These are phyloP conservation scores for Eumeta japonica DNA, from an alignment of 1,140 invertebrate species.

Conservation along the genomic window DNA sequence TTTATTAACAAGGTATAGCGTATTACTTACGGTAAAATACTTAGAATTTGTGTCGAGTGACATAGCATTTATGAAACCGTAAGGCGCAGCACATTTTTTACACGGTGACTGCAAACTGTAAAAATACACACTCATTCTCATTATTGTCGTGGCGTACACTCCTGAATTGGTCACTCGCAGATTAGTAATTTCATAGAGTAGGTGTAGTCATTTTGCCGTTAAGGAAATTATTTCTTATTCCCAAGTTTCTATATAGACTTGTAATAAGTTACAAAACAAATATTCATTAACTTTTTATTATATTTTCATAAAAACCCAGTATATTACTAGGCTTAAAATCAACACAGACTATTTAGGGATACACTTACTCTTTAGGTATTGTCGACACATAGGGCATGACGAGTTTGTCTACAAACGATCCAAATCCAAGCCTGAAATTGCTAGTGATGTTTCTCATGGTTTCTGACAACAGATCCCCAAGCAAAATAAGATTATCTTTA, in stretches of 20 bases:
- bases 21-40: conserved; percentile 43
- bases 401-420: conserved; percentile 98
- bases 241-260: too few species aligned
- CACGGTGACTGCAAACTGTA: conserved; percentile 77
- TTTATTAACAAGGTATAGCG: too few species aligned
- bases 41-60: conserved; percentile 77
- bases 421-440: conserved; percentile 94
- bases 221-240: too few species aligned
- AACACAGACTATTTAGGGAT: too few species aligned
- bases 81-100: conserved; percentile 82
- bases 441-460: conserved; percentile 87
- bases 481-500: conserved; percentile 80
- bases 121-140: conserved; percentile 15
- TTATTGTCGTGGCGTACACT: too few species aligned
- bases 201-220: too few species aligned
- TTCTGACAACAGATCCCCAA: conserved; percentile 77
- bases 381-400: conserved; percentile 95
- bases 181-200: too few species aligned
- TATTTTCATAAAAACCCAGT: neutral
- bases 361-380: conserved; percentile 74
- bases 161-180: too few species aligned
- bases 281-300: neutral
- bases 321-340: neutral
- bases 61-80: conserved; percentile 93
- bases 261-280: neutral